Conservation (phyloP, 92 coral and sea anemone genomes). For the Epizoanthus ramosus region DNA sequence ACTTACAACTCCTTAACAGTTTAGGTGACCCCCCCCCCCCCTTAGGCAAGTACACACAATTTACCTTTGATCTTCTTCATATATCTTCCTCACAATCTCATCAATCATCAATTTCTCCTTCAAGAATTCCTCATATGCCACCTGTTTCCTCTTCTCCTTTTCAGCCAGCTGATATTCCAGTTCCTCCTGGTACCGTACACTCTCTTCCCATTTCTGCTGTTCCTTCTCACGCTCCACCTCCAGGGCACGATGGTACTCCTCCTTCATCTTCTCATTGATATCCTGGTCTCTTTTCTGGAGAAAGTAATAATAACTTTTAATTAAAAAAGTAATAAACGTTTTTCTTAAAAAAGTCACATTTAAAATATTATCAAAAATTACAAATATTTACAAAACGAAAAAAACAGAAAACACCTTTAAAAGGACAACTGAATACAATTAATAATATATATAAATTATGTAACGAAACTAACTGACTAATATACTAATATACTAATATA, state of each 20-base stretch:
- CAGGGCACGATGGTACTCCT: conserved; percentile 77
- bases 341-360: too few species aligned
- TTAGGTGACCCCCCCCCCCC: neutral
- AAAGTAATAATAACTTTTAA: too few species aligned
- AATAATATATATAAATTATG: too few species aligned
- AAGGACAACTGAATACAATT: too few species aligned
- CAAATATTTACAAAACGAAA: too few species aligned
- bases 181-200: conserved; percentile 91
- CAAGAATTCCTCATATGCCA: conserved; percentile 95
- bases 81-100: conserved; percentile 96
- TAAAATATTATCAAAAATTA: too few species aligned
- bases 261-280: conserved; percentile 82
- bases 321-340: too few species aligned
- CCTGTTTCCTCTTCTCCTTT: conserved; percentile 89
- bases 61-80: conserved; percentile 96
- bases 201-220: conserved; percentile 89
- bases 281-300: conserved; percentile 70
- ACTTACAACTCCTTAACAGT: too few species aligned
- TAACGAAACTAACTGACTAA: too few species aligned
- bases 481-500: too few species aligned
- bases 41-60: neutral
- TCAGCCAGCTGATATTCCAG: conserved; percentile 87
- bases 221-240: conserved; percentile 86
- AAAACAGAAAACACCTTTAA: too few species aligned
- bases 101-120: conserved; percentile 99